Base-by-base conservation (phyloP, 2,888 invertebrate species). In the Agrochola litura region DNA sequence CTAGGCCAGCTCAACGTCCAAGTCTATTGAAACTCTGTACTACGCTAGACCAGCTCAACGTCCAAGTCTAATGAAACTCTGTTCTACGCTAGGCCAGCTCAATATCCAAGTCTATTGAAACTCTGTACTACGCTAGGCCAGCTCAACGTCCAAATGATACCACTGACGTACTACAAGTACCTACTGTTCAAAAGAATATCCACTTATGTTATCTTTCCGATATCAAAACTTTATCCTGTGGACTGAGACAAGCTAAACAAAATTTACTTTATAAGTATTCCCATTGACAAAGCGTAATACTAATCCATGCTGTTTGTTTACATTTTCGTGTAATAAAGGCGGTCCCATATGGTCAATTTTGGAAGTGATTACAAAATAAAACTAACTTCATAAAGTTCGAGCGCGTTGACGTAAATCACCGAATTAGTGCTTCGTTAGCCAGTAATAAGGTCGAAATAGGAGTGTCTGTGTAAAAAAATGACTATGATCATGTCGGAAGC, bases 281-380 rank as follows among this genome's bases (percentile, higher is more conserved):
- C n/a, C 30, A 19, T 25, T 58, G 9, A 16, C 25, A 25, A 37
- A 41, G 22, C 12, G 41, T 19, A 8, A n/a, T 58, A 30, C 43
- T 37, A 58, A 52, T 58, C 10, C 6, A 67, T 25, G 2, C 2
- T 12, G 14, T 52, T 56, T 52, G 6, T 25, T 10, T 37, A 37
- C 25, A 82, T 68, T 63, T 52, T 5, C 9, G 19, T 25, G 9
- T 8, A 61, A 54, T 58, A 64, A n/a, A 67, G 14, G 1, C 19
- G 43, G 65, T 58, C 65, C 43, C 69, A 66, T 22, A 25, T 73
- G 61, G 37, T 58, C 8, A 61, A 65, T 69, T 73, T 63, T 6
- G 22, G 37, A 84, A 73, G 61, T 43, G 63, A 74, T 72, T 30
- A 64, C 56, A 66, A 85, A 85, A 85, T 81, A 81, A 73, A 82